Evolutionary conservation across 2,797 vertebrate genomes (phyloP), one percentile per base, ranked within the genome.

Genomic region (Oreochromis mossambicus): DNA sequence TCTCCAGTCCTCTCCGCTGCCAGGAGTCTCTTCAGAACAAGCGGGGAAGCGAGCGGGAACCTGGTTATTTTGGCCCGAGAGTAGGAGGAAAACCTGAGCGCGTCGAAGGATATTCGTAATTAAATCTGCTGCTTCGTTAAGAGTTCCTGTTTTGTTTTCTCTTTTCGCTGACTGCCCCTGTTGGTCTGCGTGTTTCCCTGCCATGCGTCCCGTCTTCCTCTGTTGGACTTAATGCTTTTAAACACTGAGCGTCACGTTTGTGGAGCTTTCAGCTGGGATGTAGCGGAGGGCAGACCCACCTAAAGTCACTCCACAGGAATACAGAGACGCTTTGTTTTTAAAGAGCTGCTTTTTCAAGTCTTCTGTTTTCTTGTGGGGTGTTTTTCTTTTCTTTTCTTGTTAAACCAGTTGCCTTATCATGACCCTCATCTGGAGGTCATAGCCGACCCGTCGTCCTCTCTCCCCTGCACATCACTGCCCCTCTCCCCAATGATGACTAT

Each of bases 401-500:
- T 15, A 7, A 6, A 51, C 68, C 87, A 32, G 24, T 83, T 73
- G 13, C 41, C n/a, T 75, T 24, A 81, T 68, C 75, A 93, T 92
- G 94, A 82, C 82, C 89, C 85, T 79, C 63, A 56, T 11, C 83
- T 41, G 91, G 90, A 90, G 86, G 83, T 90, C 91, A 77, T 88
- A 91, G 75, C 77, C 24, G 70, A 78, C 43, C 54, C 82, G 82
- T 75, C 9, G 68, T 91, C 66, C 87, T 55, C 34, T 85, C 48
- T 92, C 91, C 90, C 81, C 84, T 11, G 52, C 79, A 11, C 85
- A 85, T 13, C 77, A 34, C 79, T 82, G 83, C 41, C 80, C 91
- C 82, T 46, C 87, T 80, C 80, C 78, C 89, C 87, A 91, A 95
- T 94, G 95, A 97, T 97, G 96, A 97, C 97, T 92, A 97, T 98